Evolutionary conservation across 2,113 vertebrate species (phyloP).

Genomic region (Henicopernis longicauda): DNA sequence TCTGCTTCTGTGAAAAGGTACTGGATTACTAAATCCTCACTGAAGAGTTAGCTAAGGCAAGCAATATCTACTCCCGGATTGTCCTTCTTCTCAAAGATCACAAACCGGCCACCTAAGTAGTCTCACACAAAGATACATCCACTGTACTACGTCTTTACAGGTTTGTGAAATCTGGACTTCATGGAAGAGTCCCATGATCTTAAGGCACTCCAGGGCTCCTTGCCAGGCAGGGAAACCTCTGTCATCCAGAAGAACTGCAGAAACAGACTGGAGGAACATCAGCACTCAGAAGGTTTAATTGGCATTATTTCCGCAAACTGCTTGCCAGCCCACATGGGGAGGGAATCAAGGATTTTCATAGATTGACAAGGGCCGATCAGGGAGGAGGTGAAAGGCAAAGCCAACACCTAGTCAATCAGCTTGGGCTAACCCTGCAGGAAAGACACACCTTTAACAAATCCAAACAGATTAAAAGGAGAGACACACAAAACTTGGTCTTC

Average conservation of each 20-base stretch:
- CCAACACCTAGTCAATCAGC: not conserved
- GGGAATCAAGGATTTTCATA: not conserved
- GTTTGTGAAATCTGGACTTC: not conserved
- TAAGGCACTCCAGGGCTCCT: not conserved
- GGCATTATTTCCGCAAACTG: not conserved
- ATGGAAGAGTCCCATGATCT: not conserved
- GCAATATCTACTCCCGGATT: not conserved
- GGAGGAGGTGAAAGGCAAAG: not conserved
- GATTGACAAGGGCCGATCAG: not conserved
- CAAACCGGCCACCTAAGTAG: not conserved
- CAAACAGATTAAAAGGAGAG: not conserved
- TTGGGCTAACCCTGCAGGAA: not conserved
- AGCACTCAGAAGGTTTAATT: not conserved
- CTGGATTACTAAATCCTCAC: not conserved
- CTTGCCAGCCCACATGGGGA: not conserved
- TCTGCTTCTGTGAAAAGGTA: not conserved
- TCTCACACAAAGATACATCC: not conserved
- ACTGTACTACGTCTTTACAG: not conserved
- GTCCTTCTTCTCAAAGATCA: not conserved
- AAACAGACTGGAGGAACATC: not conserved
- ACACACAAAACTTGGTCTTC: not conserved
- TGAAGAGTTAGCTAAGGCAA: not conserved
- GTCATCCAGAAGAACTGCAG: not conserved
- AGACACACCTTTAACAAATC: not conserved
- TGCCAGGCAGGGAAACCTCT: not conserved